Conservation (phyloP, 2,888 invertebrate species). For the Drosophila vallismaia region DNA sequence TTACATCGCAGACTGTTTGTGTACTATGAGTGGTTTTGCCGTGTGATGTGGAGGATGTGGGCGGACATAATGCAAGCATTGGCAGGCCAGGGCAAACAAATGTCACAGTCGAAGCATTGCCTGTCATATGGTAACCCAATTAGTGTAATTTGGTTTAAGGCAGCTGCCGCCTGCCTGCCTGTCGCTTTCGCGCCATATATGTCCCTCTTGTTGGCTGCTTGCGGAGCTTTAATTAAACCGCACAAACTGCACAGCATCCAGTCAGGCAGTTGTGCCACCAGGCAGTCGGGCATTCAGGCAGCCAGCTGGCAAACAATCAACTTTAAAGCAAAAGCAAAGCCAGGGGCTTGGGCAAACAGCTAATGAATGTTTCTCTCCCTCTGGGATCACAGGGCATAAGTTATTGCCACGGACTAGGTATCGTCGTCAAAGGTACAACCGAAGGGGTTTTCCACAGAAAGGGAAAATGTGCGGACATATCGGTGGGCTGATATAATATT, state of each 20-base stretch:
- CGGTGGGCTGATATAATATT: not conserved
- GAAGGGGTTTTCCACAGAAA: not conserved
- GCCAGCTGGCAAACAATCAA: constrained; percentile 37
- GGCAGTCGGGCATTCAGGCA: not conserved
- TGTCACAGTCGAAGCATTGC: constrained; percentile 48
- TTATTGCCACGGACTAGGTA: constrained; percentile 27
- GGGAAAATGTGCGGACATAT: not conserved
- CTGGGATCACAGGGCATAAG: constrained; percentile 14
- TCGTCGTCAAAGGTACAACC: constrained; percentile 26
- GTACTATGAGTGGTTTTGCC: constrained; percentile 4
- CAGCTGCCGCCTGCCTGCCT: constrained; percentile 32
- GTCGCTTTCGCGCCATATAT: constrained; percentile 4
- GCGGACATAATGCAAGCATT: constrained; percentile 47
- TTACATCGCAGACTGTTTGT: not conserved
- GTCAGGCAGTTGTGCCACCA: not conserved
- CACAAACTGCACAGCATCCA: constrained; percentile 33
- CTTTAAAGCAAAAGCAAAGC: constrained; percentile 35
- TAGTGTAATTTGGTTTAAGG: constrained; percentile 58
- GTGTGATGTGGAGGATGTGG: constrained; percentile 16
- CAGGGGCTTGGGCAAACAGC: constrained; percentile 29
- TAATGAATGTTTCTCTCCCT: constrained; percentile 26
- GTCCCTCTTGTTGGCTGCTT: not conserved
- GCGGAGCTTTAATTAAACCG: constrained; percentile 53
- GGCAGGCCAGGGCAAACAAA: constrained; percentile 54
- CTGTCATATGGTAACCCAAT: constrained; percentile 64